Base-by-base conservation (phyloP, 2,113 vertebrate species). In the Bucco capensis region DNA sequence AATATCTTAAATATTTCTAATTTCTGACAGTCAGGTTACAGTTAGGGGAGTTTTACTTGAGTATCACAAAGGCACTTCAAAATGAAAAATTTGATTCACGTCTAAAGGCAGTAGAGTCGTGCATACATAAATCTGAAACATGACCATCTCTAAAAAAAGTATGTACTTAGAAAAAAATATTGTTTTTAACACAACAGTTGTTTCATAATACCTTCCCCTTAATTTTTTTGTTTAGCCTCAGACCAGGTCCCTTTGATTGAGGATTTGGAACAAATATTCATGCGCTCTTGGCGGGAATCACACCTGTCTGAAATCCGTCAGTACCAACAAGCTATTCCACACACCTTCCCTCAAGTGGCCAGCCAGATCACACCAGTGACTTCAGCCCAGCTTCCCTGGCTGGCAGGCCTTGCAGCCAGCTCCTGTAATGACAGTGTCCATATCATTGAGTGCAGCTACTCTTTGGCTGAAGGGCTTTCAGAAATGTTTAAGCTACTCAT, bases 241-340 rank as follows among this genome's bases (percentile, higher is more conserved):
- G 98, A 99, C 95, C 99, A 99, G 96, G 98, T 99, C 33, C 99
- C 99, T 18, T 95, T 99, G 91, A 98, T 99, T 91, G 98, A 99
- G 89, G 99, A 99, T 92, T 94, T 99, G 97, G 99, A 99, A 94
- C 99, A 99, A 93, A 99, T 99, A 93, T 98, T 99, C 94, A 99
- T 99, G 98, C 98, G 98, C 70, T 99, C 98, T 0, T 99, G 99
- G 99, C 97, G 98, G 2, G 99, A 99, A 66, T 98, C 98, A 0
- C 99, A 99, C 94, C 98, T 99, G 54, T 98, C 98, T 1, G 99
- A 99, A 95, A 98, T 98, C 88, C 98, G 98, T 19, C 99, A 99
- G 95, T 98, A 98, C 97, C 99, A 98, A 88, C 98, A 98, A 92
- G 97, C 96, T 30, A 54, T 91, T 23, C 94, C 97, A 2, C 98